Evolutionary conservation across 1,140 invertebrate species (phyloP), one percentile per base, ranked within the genome.

Genomic region (Trachelipus rathkii): DNA sequence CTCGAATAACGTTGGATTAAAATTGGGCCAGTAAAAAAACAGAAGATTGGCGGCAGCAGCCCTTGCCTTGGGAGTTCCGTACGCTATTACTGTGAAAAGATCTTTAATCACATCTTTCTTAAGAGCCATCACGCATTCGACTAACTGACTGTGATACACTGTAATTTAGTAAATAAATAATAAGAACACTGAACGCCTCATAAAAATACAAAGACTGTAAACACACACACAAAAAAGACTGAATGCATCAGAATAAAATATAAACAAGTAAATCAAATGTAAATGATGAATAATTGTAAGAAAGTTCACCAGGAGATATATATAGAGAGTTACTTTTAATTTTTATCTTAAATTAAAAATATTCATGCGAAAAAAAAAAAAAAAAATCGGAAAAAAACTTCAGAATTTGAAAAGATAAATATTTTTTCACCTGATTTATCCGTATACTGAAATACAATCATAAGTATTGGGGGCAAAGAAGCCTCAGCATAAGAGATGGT

Each of bases 11-110:
- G 93, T 93, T 21, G 95, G 92, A 87, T 98, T 97, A 81, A 98
- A 93, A 3, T 96, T 92, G n/a, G 97, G 97, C 96, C 97, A 99
- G 85, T 99, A 99, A 86, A 98, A 96, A 85, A 99, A 99, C 19
- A 99, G 88, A 33, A 99, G 87, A 87, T 98, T 97, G 66, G 95
- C 95, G 19, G 97, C 97, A 3, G 95, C 94, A 70, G 93, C 90
- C 77, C 95, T 87, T 0, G 96, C 93, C 71, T 92, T 90, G 74
- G 93, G 91, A 0, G 97, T 97, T 13, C 97, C 97, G 85, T 99
- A 96, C 11, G 97, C 97, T 80, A 99, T 94, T 13, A 99, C 95
- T 84, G 93, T 95, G 9, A 99, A 87, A 33, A 99, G 89, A 86
- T 99, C 97, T 85, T 95, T 93, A 4, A 95, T 90, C 15, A 97